A percentile compares a stretch with the other conserved stretches of the same genome.
phyloP scores from a whole-genome alignment of 2,888 invertebrate species.

The Laspeyria flexula region DNA sequence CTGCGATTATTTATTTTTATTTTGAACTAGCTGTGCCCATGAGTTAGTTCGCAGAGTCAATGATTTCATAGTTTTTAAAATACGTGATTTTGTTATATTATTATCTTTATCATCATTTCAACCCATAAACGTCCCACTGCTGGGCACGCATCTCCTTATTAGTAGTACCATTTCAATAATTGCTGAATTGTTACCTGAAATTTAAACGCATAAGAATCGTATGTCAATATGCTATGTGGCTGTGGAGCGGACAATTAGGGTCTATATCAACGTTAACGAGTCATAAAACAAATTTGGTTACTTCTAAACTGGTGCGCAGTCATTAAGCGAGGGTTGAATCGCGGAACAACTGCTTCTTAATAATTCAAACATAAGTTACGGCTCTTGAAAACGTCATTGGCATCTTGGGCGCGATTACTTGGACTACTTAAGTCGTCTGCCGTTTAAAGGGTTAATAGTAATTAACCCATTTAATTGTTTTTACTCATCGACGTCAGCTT shows the following conservation, averaged over 20 bases:
- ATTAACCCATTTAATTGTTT: conserved; percentile 42
- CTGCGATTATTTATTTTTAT: too few species aligned
- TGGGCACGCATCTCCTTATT: too few species aligned
- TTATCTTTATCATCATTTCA: too few species aligned
- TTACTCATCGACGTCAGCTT: conserved; percentile 33
- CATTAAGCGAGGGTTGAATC: conserved; percentile 31
- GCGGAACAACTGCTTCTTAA: conserved; percentile 39
- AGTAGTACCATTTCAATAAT: too few species aligned
- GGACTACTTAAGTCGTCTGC: conserved; percentile 31
- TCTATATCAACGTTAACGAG: not conserved
- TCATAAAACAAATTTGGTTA: conserved; percentile 5
- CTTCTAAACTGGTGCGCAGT: conserved; percentile 29
- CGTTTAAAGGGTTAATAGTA: conserved; percentile 45
- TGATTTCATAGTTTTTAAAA: too few species aligned
- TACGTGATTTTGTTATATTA: too few species aligned
- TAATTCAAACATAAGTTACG: conserved; percentile 48
- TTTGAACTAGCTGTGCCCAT: too few species aligned
- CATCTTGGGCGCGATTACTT: conserved; percentile 42
- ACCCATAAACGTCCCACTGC: too few species aligned
- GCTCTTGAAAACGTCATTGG: conserved; percentile 36
- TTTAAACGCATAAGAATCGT: not conserved
- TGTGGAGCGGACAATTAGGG: not conserved
- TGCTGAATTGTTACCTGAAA: too few species aligned
- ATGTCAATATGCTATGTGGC: not conserved
- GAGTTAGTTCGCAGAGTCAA: too few species aligned